A percentile compares a stretch with the other conserved stretches of the same genome.
Conservation (phyloP, 23 tunicate species). For the Trididemnum miniatum region DNA sequence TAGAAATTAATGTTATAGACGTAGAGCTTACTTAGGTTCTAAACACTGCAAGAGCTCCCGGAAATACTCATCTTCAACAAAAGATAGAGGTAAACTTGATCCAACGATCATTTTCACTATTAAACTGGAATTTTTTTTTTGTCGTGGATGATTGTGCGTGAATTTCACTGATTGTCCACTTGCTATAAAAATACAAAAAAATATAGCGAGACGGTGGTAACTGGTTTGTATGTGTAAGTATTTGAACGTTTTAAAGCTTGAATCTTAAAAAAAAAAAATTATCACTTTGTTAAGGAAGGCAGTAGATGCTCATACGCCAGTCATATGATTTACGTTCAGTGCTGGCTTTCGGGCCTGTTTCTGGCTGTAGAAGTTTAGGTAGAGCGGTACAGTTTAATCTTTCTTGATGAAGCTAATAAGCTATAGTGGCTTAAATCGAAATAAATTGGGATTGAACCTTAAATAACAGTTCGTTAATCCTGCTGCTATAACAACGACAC, state of each 20-base stretch:
- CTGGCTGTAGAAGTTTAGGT: neutral
- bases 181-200: neutral
- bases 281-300: neutral
- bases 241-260: neutral
- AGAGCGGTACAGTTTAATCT: neutral
- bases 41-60: slow-evolving; percentile 1
- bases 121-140: neutral
- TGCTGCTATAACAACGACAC: neutral
- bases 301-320: neutral
- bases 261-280: no score
- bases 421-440: neutral
- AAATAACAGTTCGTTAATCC: neutral
- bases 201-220: neutral
- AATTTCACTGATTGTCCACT: neutral
- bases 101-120: neutral
- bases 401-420: neutral
- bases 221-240: neutral
- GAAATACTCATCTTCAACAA: neutral
- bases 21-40: neutral
- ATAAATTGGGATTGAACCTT: neutral
- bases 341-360: neutral
- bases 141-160: neutral
- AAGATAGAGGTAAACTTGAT: neutral
- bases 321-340: neutral
- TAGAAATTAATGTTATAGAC: neutral